Base-by-base conservation (phyloP, 2,888 invertebrate genomes). In the Sclerodermus sp. region DNA sequence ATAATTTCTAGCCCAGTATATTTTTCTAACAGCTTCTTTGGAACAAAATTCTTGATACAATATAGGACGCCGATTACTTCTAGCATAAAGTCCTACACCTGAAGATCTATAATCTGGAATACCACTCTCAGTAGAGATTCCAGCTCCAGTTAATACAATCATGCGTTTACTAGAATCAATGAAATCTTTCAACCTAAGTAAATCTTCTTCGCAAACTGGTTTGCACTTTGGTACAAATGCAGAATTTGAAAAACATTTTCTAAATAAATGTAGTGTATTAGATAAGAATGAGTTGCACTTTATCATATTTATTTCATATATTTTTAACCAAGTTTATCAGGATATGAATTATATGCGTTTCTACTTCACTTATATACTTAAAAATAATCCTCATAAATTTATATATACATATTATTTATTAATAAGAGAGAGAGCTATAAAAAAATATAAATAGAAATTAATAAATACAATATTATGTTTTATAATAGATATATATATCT, bases 1-100 rank as follows among this genome's bases (percentile, higher is more conserved):
- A 79, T 87, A 98, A 79, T 97, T 98, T 59, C 98, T 84, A 0
- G 97, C 95, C 98, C 97, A 98, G 73, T 96, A 97, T 46, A 95
- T 82, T 76, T 88, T 87, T 46, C 94, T 83, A 0, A 85, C 80
- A 58, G 80, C 77, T 2, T 85, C 80, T 29, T 85, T 87, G 60
- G 84, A 84, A 0, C 90, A 77, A 81, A 96, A 97, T 58, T 96
- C 92, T 77, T 87, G 86, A 71, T 92, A 91, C 62, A 90, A 87
- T 23, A 96, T 85, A 0, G 97, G 97, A 67, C 90, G 88, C 64
- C 87, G 88, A 63, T 88, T 87, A 50, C 88, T 89, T 9, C 90
- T 84, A 0, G 95, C 93, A 76, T 95, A 97, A 8, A 96, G 81
- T 0, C 96, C 96, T 12, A 96, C 96, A 53, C 87, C 90, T 79